A percentile compares a stretch with the other conserved stretches of the same genome.
phyloP scores from a whole-genome alignment of 2,888 invertebrate species.

The Prionchulus punctatus region DNA sequence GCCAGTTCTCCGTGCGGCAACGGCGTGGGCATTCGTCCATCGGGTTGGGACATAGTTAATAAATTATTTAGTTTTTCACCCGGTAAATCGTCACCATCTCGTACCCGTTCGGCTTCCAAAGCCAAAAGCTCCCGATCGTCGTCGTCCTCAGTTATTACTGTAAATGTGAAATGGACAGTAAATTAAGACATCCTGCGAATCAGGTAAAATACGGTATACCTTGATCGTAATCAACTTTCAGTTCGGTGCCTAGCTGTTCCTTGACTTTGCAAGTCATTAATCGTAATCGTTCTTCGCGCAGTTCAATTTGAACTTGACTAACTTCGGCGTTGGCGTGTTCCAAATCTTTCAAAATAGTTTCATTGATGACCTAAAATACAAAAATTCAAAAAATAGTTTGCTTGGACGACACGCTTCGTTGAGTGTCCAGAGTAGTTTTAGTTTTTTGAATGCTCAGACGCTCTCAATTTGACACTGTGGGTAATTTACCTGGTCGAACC shows the following conservation, averaged over 20 bases:
- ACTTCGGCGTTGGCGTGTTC: constrained; percentile 35
- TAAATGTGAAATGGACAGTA: not conserved
- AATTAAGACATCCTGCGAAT: not conserved
- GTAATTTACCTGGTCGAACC: constrained; percentile 42
- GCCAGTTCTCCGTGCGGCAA: constrained; percentile 31
- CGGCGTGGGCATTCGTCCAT: constrained; percentile 20
- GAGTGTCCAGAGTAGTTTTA: not conserved
- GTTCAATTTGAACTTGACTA: constrained; percentile 32
- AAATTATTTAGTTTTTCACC: constrained; percentile 22
- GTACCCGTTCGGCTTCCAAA: constrained; percentile 28
- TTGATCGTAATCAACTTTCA: constrained; percentile 30
- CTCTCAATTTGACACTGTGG: no score
- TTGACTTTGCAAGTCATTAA: constrained; percentile 37
- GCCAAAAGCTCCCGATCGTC: constrained; percentile 30
- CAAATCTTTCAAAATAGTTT: constrained; percentile 39
- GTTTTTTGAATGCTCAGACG: not conserved
- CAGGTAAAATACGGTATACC: constrained; percentile 14
- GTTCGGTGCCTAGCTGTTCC: constrained; percentile 25
- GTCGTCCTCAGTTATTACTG: constrained; percentile 15
- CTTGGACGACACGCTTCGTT: not conserved
- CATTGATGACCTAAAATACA: constrained; percentile 36
- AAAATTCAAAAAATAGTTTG: not conserved
- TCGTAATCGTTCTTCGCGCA: constrained; percentile 38
- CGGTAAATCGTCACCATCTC: constrained; percentile 23
- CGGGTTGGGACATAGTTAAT: constrained; percentile 23